A percentile compares a stretch with the other conserved stretches of the same genome.
phyloP scores from a whole-genome alignment of 2,888 invertebrate species.

The Hyposoter dolosus region DNA sequence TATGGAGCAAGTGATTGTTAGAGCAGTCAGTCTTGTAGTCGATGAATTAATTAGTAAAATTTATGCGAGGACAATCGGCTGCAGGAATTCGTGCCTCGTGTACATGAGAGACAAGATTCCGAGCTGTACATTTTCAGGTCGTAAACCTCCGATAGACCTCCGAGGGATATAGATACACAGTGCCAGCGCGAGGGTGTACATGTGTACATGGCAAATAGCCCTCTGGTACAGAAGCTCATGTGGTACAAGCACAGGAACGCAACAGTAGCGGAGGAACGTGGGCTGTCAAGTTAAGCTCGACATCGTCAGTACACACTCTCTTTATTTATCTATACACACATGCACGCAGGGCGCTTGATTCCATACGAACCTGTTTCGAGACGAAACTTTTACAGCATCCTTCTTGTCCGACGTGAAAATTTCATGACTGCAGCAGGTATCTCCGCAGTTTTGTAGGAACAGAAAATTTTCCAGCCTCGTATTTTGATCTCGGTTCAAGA shows the following conservation, averaged over 20 bases:
- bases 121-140: slow-evolving; percentile 26
- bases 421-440: slow-evolving; percentile 18
- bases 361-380: slow-evolving; percentile 9
- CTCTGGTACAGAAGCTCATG: slow-evolving; percentile 33
- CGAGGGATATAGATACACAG: background rate
- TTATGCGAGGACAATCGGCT: slow-evolving; percentile 13
- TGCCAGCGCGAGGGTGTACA: background rate
- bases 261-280: slow-evolving; percentile 33
- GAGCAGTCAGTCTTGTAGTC: background rate
- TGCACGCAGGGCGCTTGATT: slow-evolving; percentile 19
- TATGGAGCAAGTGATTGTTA: background rate
- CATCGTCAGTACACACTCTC: slow-evolving; percentile 24
- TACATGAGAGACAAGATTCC: background rate
- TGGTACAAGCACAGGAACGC: slow-evolving; percentile 35
- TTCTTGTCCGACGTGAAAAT: slow-evolving; percentile 27
- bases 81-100: background rate
- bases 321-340: background rate
- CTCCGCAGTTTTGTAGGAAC: background rate
- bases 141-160: slow-evolving; percentile 19
- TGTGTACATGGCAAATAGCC: slow-evolving; percentile 41
- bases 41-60: slow-evolving; percentile 25
- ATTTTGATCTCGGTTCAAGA: background rate
- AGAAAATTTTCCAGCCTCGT: background rate
- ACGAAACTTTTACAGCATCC: slow-evolving; percentile 37
- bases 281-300: slow-evolving; percentile 41